phyloP scores from a whole-genome alignment of 2,113 vertebrate species.

The Ia io region DNA sequence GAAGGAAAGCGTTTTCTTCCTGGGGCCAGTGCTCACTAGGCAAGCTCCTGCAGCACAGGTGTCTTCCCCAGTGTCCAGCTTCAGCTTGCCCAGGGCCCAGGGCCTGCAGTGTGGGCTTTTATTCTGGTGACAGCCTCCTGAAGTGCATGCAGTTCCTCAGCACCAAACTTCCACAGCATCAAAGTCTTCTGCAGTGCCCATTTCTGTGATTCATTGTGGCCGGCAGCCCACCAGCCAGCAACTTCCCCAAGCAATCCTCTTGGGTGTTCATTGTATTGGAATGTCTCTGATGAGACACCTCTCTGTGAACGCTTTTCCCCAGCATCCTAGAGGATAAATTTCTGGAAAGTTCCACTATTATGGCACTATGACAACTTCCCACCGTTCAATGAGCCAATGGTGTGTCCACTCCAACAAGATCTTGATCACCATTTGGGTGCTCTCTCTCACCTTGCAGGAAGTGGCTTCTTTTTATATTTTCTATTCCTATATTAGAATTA shows the following conservation, averaged over 20 bases:
- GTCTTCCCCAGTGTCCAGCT: background rate
- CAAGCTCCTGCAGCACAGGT: background rate
- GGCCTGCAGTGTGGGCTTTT: background rate
- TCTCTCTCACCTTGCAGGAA: background rate
- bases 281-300: background rate
- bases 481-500: background rate
- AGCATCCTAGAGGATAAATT: background rate
- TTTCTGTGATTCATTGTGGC: rapidly evolving
- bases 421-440: background rate
- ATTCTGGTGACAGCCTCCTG: background rate
- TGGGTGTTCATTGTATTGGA: background rate
- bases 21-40: background rate
- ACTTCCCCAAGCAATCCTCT: background rate
- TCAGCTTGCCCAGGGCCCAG: background rate
- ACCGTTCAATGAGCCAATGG: background rate
- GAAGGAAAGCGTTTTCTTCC: background rate
- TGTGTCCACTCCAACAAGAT: background rate
- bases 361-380: background rate
- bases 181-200: background rate
- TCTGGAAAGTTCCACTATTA: background rate
- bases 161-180: too few relatives aligned
- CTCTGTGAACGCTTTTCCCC: background rate
- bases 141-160: background rate
- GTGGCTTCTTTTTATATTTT: background rate
- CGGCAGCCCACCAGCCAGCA: background rate